Base-by-base conservation (phyloP, 1,140 invertebrate species). In the Probaryconus sp. region DNA sequence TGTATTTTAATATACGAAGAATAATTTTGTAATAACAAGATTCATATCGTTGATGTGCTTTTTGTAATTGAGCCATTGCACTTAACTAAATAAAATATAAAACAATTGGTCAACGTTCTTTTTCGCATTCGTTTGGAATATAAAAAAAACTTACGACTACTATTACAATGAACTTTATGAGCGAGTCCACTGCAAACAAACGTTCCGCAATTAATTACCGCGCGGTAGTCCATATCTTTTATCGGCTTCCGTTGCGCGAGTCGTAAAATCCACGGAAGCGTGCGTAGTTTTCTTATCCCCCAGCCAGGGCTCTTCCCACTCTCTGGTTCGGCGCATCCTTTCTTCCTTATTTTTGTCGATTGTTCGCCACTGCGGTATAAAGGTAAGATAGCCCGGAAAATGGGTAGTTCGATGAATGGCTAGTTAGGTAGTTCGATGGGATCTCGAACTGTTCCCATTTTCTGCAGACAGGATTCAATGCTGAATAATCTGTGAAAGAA, bases 151-250 rank as follows among this genome's bases (percentile, higher is more conserved):
- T 64, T 64, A 71, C 58, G 51, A 56, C 21, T 17, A 35, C 68
- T 38, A 48, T 71, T 55, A 69, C 50, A 65, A 58, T 53, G 38
- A 64, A 68, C 40, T 80, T 76, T 76, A 79, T 69, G 56, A 63
- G 53, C 37, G 42, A 55, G 64, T 21, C 64, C 51, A 69, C 51
- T 53, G 69, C 63, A 33, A 67, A 78, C 64, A 67, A 82, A 79
- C 76, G 78, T 79, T 77, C 75, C 64, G 72, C 80, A 83, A 84
- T 83, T 84, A 84, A 84, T 83, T 83, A 81, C 79, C 58, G 42
- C 42, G 42, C 45, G 37, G 35, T 43, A 51, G 53, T 71, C 40
- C 58, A 48, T 73, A 78, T 79, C 75, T 81, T 84, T 82, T 82
- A 84, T 81, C 79, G 79, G 81, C 73, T 77, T 74, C 47, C 78